Conservation (phyloP, 2,797 vertebrate species). For the Arnoldichthys spilopterus region DNA sequence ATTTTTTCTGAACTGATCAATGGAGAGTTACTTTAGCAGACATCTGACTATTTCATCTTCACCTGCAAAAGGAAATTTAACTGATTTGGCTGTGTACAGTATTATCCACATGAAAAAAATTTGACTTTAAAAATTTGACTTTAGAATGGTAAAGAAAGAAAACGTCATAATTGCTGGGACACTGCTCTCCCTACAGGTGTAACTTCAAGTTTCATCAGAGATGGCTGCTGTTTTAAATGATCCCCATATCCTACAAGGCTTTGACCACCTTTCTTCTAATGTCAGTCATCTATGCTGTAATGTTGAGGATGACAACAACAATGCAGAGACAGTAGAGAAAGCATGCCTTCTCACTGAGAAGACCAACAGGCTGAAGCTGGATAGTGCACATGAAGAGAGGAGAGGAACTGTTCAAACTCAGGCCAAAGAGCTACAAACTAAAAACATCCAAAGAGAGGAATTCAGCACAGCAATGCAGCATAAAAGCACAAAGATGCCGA, state of each 20-base stretch:
- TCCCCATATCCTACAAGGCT: conserved; percentile 7
- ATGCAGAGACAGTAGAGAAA: conserved; percentile 4
- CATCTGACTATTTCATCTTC: background rate
- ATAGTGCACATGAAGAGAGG: background rate
- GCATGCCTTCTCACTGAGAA: background rate
- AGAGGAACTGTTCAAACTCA: background rate
- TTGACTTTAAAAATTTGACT: too few relatives aligned
- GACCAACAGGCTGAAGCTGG: conserved; percentile 3
- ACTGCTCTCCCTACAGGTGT: background rate
- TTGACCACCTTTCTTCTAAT: background rate
- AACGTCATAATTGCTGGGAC: too few relatives aligned
- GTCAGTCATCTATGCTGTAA: conserved; percentile 1
- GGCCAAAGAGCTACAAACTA: background rate
- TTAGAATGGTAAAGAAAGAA: too few relatives aligned
- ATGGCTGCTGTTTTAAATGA: conserved; percentile 10
- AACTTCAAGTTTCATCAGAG: background rate
- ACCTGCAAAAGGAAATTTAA: background rate
- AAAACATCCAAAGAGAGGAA: background rate
- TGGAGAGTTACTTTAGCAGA: background rate
- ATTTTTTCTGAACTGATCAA: background rate
- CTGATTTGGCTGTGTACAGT: background rate
- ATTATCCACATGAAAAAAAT: background rate
- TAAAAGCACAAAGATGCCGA: background rate
- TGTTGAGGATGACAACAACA: conserved; percentile 26
- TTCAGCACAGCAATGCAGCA: background rate